Evolutionary conservation across 2,797 vertebrate genomes (phyloP).

Genomic region (Phataginus tricuspis): DNA sequence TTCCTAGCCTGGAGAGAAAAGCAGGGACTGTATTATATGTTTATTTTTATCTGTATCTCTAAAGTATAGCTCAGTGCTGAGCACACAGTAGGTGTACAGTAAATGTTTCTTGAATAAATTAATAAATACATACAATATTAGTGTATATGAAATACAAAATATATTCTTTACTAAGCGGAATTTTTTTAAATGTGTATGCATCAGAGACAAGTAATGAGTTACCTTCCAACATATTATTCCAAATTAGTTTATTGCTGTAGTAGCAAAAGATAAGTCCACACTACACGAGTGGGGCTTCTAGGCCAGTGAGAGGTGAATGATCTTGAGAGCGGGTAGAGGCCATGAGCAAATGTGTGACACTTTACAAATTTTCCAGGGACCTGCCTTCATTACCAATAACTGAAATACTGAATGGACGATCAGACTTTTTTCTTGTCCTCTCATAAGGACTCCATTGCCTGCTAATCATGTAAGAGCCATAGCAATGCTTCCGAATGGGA

Average conservation of each 20-base stretch:
- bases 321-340: neutral
- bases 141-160: neutral
- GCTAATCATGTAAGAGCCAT: neutral
- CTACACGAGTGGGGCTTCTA: neutral
- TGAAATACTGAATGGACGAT: neutral
- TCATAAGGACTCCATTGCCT: neutral
- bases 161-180: neutral
- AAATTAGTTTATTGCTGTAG: neutral
- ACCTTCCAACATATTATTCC: constrained; percentile 3
- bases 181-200: neutral
- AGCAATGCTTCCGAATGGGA: neutral
- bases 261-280: neutral
- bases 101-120: neutral
- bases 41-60: neutral
- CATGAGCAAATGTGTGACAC: neutral
- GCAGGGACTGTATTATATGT: neutral
- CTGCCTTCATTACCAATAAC: neutral
- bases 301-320: neutral
- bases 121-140: neutral
- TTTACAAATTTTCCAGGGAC: neutral
- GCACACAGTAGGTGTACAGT: neutral
- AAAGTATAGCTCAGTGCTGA: neutral
- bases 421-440: neutral
- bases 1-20: neutral
- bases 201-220: neutral